A percentile compares a stretch with the other conserved stretches of the same genome.
Evolutionary conservation across 2,888 invertebrate genomes (phyloP).

Genomic region (Bimastos eiseni): DNA sequence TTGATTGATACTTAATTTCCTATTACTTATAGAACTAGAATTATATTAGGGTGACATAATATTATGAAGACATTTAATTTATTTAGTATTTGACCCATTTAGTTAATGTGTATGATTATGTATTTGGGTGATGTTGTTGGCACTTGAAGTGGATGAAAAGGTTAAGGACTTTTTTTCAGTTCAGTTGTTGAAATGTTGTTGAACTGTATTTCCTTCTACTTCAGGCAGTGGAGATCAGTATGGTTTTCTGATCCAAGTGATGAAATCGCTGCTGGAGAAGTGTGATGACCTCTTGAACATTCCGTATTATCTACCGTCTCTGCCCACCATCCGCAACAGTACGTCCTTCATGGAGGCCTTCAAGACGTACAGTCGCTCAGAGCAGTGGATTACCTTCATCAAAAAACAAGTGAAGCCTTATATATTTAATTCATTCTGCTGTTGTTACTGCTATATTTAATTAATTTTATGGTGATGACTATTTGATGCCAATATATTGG

Average conservation of each 20-base stretch:
- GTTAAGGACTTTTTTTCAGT: neutral
- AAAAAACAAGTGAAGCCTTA: conserved; percentile 52
- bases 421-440: neutral
- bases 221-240: conserved; percentile 65
- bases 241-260: conserved; percentile 69
- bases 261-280: conserved; percentile 70
- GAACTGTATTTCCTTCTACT: neutral
- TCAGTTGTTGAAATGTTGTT: neutral
- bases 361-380: conserved; percentile 66
- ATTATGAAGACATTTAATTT: neutral
- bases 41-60: neutral
- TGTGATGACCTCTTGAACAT: conserved; percentile 58
- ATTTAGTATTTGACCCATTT: neutral
- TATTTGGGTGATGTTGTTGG: no score
- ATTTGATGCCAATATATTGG: neutral
- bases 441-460: neutral
- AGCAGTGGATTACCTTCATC: conserved; percentile 66
- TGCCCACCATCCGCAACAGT: conserved; percentile 67
- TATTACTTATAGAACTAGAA: neutral
- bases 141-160: neutral
- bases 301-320: conserved; percentile 53
- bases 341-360: conserved; percentile 70
- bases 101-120: neutral
- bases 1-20: neutral
- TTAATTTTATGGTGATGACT: neutral